Evolutionary conservation across 2,113 vertebrate genomes (phyloP).

Genomic region (Eurystomus gularis): DNA sequence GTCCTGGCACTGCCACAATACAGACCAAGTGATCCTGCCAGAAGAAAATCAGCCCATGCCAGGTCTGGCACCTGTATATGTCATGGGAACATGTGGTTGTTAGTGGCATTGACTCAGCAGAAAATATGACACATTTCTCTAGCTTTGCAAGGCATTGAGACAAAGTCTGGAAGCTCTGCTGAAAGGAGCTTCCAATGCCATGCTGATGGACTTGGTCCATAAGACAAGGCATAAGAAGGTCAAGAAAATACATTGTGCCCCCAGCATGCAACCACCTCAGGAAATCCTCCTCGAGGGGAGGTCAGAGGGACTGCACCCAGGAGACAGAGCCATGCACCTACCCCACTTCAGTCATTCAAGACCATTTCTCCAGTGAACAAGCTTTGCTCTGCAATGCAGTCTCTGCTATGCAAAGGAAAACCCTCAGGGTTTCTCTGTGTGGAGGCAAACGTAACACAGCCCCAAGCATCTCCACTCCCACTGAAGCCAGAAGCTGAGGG

Average conservation of each 20-base stretch:
- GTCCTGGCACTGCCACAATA: background rate
- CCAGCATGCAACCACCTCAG: background rate
- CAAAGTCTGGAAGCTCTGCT: background rate
- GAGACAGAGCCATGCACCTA: accelerated
- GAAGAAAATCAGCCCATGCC: background rate
- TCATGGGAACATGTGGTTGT: background rate
- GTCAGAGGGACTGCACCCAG: background rate
- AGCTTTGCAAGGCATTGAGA: background rate
- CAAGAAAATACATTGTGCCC: background rate
- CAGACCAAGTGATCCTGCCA: background rate
- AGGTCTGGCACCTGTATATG: background rate
- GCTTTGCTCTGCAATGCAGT: background rate
- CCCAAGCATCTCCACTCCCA: background rate
- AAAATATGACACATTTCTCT: background rate
- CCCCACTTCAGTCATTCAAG: background rate
- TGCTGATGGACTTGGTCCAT: background rate
- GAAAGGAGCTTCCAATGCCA: background rate
- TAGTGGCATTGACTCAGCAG: background rate
- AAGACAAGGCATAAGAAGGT: background rate
- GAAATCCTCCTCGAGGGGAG: background rate
- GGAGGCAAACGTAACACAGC: background rate
- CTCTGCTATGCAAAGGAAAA: background rate
- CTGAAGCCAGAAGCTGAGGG: background rate
- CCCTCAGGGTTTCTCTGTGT: background rate
- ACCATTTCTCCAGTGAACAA: background rate